A percentile compares a stretch with the other conserved stretches of the same genome.
Evolutionary conservation across 1,140 invertebrate genomes (phyloP).

Genomic region (Acromyrmex charruanus): DNA sequence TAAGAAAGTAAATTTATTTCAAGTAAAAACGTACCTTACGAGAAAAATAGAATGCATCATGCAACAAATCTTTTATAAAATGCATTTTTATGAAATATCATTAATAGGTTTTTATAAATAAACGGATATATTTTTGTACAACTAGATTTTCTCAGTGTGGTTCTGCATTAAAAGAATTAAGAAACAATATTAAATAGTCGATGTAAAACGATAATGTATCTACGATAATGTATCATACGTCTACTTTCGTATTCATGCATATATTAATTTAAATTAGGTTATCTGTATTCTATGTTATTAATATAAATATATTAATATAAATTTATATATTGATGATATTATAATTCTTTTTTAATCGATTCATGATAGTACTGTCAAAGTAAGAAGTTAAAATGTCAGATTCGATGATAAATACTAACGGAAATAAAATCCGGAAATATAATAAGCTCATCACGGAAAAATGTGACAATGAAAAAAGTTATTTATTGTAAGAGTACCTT

Average conservation of each 20-base stretch:
- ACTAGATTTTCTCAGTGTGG: neutral
- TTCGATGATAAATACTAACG: conserved; percentile 16
- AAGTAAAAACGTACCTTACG: neutral
- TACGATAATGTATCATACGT: too few relatives aligned
- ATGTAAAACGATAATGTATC: too few relatives aligned
- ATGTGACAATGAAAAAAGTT: conserved; percentile 18
- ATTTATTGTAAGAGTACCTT: conserved; percentile 41
- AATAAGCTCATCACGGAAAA: conserved; percentile 13
- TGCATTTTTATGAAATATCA: neutral
- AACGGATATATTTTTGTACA: neutral
- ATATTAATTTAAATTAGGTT: neutral
- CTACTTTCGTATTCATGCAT: too few relatives aligned
- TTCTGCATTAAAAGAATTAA: too few relatives aligned
- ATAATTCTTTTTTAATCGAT: neutral
- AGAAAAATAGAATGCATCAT: neutral
- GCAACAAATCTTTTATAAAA: neutral
- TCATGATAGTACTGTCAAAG: neutral
- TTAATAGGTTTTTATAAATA: neutral
- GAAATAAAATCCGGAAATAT: neutral
- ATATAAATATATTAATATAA: neutral
- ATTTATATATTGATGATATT: neutral
- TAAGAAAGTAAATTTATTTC: neutral
- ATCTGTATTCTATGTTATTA: too few relatives aligned
- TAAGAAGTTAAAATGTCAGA: neutral
- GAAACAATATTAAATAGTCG: too few relatives aligned